Percentiles rank a stretch among this genome's conserved stretches.
Conservation (phyloP, 23 tunicate species). For the Trididemnum miniatum region DNA sequence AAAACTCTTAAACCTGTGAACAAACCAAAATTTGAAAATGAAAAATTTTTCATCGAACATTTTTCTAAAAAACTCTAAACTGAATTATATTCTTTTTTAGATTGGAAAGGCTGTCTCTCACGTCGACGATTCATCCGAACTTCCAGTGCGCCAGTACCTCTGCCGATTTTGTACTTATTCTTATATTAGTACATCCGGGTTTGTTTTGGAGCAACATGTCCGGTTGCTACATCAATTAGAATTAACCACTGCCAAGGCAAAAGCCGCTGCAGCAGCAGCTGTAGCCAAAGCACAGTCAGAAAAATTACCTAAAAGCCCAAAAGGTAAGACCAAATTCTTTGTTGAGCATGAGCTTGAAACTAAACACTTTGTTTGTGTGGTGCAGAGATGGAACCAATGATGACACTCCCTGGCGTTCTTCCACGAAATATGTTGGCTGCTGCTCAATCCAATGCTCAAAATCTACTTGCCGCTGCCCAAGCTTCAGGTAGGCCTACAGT, state of each 20-base stretch:
- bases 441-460: constrained; percentile 49
- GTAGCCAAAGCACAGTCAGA: constrained; percentile 30
- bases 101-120: constrained; percentile 51
- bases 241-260: constrained; percentile 45
- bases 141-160: constrained; percentile 54
- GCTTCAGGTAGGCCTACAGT: constrained; percentile 82
- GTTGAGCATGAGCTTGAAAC: neutral
- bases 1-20: too few species aligned
- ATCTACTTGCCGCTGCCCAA: constrained; percentile 76
- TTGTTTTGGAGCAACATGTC: constrained; percentile 75
- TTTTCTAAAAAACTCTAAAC: too few species aligned
- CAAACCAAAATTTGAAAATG: too few species aligned
- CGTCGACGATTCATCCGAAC: constrained; percentile 33
- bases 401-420: constrained; percentile 54
- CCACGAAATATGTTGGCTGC: constrained; percentile 58
- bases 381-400: constrained; percentile 46
- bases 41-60: too few species aligned
- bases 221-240: constrained; percentile 54
- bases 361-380: too few species aligned
- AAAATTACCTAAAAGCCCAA: neutral
- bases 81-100: constrained; percentile 12
- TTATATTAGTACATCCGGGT: constrained; percentile 48
- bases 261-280: too few species aligned
- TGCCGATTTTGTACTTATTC: constrained; percentile 82
- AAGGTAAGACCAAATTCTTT: neutral